Conservation (phyloP, 2,113 vertebrate genomes). For the Python bivittatus region DNA sequence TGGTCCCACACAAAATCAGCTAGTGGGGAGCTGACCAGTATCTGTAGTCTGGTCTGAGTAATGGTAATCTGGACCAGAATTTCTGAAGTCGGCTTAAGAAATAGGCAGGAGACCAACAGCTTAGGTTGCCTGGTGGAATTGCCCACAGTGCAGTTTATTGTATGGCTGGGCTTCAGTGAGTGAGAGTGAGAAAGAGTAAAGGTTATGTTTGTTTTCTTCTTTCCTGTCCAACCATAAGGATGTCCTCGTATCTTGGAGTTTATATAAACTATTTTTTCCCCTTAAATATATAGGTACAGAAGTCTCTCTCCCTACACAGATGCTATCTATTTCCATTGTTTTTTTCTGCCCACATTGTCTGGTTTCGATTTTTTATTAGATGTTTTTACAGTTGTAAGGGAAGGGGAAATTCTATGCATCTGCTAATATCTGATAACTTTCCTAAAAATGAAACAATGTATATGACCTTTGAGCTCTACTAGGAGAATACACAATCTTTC, state of each 20-base stretch:
- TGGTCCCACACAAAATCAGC: neutral
- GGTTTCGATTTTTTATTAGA: slow-evolving; percentile 28
- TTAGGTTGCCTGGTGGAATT: neutral
- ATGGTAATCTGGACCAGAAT: neutral
- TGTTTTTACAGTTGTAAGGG: neutral
- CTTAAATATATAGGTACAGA: neutral
- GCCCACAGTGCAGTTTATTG: neutral
- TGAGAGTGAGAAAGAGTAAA: neutral
- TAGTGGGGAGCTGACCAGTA: neutral
- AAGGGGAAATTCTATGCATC: slow-evolving; percentile 10
- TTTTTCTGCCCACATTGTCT: slow-evolving; percentile 32
- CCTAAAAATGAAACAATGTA: neutral
- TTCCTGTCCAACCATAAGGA: neutral
- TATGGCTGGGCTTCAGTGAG: accelerated
- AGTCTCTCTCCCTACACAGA: neutral
- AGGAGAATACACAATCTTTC: neutral
- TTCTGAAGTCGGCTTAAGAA: neutral
- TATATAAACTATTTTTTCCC: neutral
- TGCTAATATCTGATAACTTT: slow-evolving; percentile 43
- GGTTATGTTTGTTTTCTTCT: neutral
- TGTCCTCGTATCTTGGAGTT: slow-evolving; percentile 35
- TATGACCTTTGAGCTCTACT: accelerated
- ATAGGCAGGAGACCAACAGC: neutral
- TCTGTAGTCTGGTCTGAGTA: neutral
- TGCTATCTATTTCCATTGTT: slow-evolving; percentile 45